A percentile compares a stretch with the other conserved stretches of the same genome.
These are phyloP conservation scores for Cephonodes hylas DNA, from an alignment of 2,888 invertebrate species.

Conservation along the genomic window DNA sequence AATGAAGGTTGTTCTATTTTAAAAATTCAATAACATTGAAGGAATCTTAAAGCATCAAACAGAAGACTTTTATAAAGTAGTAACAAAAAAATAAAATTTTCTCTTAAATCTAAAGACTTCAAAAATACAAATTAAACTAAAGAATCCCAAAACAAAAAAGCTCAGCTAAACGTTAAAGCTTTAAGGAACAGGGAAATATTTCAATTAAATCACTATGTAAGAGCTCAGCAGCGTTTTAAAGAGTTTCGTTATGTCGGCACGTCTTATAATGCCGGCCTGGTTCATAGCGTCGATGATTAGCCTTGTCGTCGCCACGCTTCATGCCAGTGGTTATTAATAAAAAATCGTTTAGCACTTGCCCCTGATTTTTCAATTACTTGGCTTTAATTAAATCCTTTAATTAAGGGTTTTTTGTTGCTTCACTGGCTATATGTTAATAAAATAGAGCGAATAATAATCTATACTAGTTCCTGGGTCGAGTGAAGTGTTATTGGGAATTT, in stretches of 20 bases:
- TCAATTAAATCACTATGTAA: background rate
- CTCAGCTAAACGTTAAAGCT: background rate
- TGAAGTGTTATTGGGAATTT: no score
- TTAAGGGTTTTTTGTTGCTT: no score
- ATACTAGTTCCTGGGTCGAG: no score
- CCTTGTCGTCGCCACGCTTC: slow-evolving; percentile 26
- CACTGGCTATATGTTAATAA: no score
- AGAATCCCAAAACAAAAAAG: background rate
- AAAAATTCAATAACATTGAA: no score
- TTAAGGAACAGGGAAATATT: background rate
- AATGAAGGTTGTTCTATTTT: no score
- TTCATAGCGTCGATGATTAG: slow-evolving; percentile 30
- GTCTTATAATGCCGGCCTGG: background rate
- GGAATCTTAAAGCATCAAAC: no score
- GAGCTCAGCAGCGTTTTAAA: background rate
- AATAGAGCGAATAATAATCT: no score
- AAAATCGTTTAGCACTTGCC: no score
- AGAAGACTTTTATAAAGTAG: no score
- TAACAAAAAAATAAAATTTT: background rate
- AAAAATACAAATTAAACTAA: background rate
- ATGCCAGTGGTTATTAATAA: background rate
- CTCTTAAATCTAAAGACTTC: background rate
- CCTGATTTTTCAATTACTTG: background rate
- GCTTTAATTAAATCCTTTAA: background rate
- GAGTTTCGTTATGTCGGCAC: background rate